Evolutionary conservation across 2,888 invertebrate species (phyloP), one percentile per base, ranked within the genome.

Genomic region (Eristalinus aeneus): DNA sequence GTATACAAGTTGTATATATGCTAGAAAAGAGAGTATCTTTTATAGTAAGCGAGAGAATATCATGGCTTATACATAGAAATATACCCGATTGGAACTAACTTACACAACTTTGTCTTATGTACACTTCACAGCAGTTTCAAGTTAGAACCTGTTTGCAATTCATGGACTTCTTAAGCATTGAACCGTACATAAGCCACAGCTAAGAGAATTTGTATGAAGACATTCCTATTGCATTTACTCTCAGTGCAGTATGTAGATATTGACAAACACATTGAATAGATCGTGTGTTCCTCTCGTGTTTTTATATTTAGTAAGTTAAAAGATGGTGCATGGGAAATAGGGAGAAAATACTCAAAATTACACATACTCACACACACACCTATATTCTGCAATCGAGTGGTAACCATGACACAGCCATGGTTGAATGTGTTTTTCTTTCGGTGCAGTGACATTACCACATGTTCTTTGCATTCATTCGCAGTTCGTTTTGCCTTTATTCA

Each of bases 381-480:
- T 58, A 67, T 39, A 39, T 53, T 71, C 73, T 63, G 64, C 64
- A 53, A 32, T 58, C n/a, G n/a, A n/a, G n/a, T n/a, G n/a, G n/a
- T n/a, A n/a, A n/a, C n/a, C n/a, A n/a, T n/a, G n/a, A 56, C 32
- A 71, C 11, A 60, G 31, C 46, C 60, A 56, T 72, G 32, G 76
- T 81, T 71, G 36, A 61, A 81, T 81, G 71, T 76, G 71, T 71
- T 58, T 65, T 71, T 71, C 63, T 54, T 46, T 73, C 63, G 46
- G 77, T 64, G 61, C 82, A 58, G 77, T 77, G 73, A 83, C 68
- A 73, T 77, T 77, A 68, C 54, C 61, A 39, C 56, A 72, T 77
- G 56, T 67, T 73, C 46, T 77, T 73, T 61, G 58, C 39, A 65
- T 76, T 81, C 65, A 71, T 81, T 71, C 75, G 60, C 46, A 65